Conservation (phyloP, 2,113 vertebrate genomes). For the Scomber scombrus region DNA sequence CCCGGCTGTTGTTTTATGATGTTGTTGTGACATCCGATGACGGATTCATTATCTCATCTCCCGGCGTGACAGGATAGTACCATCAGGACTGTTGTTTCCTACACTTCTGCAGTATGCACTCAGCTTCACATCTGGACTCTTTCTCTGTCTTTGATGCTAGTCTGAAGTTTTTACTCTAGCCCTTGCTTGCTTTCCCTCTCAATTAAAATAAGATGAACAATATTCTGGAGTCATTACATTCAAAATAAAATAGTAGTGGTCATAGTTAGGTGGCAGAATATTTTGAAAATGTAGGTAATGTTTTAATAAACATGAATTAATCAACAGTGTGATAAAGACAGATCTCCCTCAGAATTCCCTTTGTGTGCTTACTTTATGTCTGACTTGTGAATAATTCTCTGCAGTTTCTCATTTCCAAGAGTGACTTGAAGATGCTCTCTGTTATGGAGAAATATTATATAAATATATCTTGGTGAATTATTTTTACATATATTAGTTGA, state of each 20-base stretch:
- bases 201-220: conserved; percentile 21
- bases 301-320: conserved; percentile 35
- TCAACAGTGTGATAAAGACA: background rate
- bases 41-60: conserved; percentile 86
- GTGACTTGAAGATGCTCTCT: background rate
- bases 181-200: conserved; percentile 3
- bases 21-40: conserved; percentile 82
- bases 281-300: background rate
- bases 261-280: background rate
- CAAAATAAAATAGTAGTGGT: background rate
- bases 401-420: conserved; percentile 11
- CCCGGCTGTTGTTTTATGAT: conserved; percentile 82
- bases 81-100: conserved; percentile 31
- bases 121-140: conserved; percentile 24
- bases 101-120: background rate
- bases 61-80: conserved; percentile 63
- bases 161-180: background rate
- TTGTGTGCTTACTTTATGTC: conserved; percentile 15
- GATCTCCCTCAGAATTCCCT: background rate
- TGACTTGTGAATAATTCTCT: background rate
- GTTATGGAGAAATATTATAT: conserved; percentile 38
- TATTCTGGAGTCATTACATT: background rate
- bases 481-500: conserved; percentile 55
- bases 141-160: background rate
- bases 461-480: conserved; percentile 52